phyloP scores from a whole-genome alignment of 2,888 invertebrate species.

The Sinelater perroti region DNA sequence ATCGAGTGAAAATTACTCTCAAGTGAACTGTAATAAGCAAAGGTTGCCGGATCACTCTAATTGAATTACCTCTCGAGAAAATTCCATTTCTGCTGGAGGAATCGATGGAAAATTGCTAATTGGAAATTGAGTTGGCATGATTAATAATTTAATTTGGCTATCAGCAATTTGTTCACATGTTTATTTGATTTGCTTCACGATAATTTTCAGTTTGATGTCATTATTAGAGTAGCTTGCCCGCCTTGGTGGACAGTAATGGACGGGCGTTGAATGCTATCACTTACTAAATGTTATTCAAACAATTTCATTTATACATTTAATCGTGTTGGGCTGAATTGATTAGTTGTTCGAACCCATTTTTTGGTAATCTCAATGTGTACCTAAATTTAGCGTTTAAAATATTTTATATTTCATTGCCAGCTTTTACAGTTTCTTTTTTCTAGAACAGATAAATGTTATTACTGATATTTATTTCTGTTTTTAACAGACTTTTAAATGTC shows the following conservation, averaged over 20 bases:
- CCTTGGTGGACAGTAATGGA: background rate
- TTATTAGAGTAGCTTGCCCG: background rate
- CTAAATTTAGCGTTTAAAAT: no score
- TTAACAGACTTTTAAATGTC: no score
- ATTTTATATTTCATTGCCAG: no score
- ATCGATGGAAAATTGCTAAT: constrained; percentile 39
- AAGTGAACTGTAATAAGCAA: constrained; percentile 42
- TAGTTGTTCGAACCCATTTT: no score
- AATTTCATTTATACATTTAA: no score
- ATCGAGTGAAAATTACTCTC: constrained; percentile 43
- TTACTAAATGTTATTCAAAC: no score
- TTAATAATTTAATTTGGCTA: constrained; percentile 28
- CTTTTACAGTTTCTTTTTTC: no score
- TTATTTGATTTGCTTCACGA: constrained; percentile 7
- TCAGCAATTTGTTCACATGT: constrained; percentile 12
- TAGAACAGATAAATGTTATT: no score
- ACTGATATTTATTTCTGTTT: no score
- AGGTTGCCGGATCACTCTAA: constrained; percentile 34
- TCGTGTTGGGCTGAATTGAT: no score
- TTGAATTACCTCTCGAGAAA: constrained; percentile 35
- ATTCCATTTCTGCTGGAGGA: constrained; percentile 32
- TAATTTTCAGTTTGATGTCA: background rate
- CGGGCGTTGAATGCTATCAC: no score
- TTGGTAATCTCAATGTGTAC: no score
- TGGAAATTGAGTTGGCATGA: constrained; percentile 32